Conservation (phyloP, 2,113 vertebrate genomes). For the Plectropomus leopardus region DNA sequence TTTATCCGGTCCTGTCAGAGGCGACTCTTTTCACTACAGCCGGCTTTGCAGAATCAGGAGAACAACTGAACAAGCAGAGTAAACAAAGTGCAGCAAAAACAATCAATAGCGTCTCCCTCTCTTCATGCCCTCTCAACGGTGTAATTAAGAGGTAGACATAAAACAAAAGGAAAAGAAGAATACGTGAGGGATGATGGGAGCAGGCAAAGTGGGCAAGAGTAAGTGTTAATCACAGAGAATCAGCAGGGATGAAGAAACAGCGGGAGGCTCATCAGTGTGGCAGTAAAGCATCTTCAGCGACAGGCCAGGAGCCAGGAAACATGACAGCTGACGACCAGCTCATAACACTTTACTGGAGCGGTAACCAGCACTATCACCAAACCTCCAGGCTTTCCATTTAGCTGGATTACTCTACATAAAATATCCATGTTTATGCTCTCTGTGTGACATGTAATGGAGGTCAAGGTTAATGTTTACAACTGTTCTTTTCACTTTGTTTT, state of each 20-base stretch:
- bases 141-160: conserved; percentile 72
- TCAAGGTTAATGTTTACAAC: conserved; percentile 32
- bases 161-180: conserved; percentile 48
- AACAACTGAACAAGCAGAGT: conserved; percentile 49
- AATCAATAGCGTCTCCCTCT: conserved; percentile 59
- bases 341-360: conserved; percentile 6
- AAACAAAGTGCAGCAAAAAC: conserved; percentile 65
- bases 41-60: conserved; percentile 55
- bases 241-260: conserved; percentile 29
- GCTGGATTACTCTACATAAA: conserved; percentile 24
- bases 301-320: conserved; percentile 12
- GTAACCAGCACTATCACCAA: background rate
- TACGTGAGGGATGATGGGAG: conserved; percentile 31
- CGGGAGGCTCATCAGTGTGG: conserved; percentile 31
- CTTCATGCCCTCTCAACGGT: conserved; percentile 40
- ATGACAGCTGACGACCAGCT: conserved; percentile 26
- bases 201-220: background rate
- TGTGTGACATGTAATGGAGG: background rate
- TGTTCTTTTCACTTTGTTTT: background rate
- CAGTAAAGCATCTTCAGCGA: conserved; percentile 38
- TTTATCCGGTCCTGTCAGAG: conserved; percentile 49
- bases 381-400: conserved; percentile 19
- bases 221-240: conserved; percentile 49
- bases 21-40: conserved; percentile 25
- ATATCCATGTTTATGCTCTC: background rate